These are phyloP conservation scores for Meteorus cinctellus DNA, from an alignment of 2,888 invertebrate species.

Conservation along the genomic window DNA sequence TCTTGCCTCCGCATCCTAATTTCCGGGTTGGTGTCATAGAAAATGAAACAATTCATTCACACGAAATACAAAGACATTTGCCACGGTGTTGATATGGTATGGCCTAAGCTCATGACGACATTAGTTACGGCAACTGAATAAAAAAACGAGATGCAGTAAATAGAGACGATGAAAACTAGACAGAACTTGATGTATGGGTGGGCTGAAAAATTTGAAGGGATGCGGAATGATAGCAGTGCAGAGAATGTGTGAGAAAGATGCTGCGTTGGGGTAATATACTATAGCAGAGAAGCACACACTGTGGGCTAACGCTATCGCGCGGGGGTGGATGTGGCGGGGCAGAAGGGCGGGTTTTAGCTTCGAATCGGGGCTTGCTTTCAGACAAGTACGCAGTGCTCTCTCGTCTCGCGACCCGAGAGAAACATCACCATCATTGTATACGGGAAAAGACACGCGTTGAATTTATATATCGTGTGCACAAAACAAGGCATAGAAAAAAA, in stretches of 20 bases:
- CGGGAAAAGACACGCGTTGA: slow-evolving; percentile 40
- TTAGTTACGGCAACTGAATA: slow-evolving; percentile 18
- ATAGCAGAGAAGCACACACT: slow-evolving; percentile 31
- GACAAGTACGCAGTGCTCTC: slow-evolving; percentile 64
- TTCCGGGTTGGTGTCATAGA: slow-evolving; percentile 23
- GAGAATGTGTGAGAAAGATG: slow-evolving; percentile 24
- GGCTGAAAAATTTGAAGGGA: background rate
- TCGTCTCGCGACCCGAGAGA: slow-evolving; percentile 63
- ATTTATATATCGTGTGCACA: slow-evolving; percentile 17
- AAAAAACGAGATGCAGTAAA: slow-evolving; percentile 8
- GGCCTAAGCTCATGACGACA: slow-evolving; percentile 26
- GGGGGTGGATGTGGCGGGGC: slow-evolving; percentile 41
- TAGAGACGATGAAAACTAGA: slow-evolving; percentile 12
- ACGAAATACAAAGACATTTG: background rate
- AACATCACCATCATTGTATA: slow-evolving; percentile 40
- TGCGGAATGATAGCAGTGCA: slow-evolving; percentile 11
- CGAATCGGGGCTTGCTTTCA: slow-evolving; percentile 63
- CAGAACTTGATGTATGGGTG: slow-evolving; percentile 8
- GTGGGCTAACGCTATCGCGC: slow-evolving; percentile 33
- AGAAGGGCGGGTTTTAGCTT: slow-evolving; percentile 55
- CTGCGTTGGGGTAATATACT: slow-evolving; percentile 20
- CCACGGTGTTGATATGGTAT: slow-evolving; percentile 9
- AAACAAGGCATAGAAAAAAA: slow-evolving; percentile 15
- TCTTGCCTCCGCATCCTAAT: background rate
- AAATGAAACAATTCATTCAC: background rate